Conservation (phyloP, 1,140 invertebrate genomes). For the Drosophila asahinai region DNA sequence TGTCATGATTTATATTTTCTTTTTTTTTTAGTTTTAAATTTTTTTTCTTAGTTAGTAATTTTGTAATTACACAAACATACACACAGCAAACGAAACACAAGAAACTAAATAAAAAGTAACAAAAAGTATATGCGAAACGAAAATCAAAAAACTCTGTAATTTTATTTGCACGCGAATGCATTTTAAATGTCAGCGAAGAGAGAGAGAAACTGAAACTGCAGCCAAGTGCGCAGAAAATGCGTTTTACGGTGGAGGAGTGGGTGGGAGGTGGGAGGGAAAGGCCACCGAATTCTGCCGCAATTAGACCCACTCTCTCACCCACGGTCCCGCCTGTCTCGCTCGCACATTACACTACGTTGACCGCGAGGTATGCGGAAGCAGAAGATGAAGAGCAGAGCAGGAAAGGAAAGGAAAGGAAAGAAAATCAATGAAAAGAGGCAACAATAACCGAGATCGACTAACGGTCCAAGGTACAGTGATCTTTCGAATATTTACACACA, state of each 20-base stretch:
- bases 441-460: conserved; percentile 1
- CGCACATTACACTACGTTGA: conserved; percentile 9
- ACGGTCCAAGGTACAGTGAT: conserved; percentile 7
- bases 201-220: conserved; percentile 41
- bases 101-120: conserved; percentile 28
- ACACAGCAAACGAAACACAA: conserved; percentile 28
- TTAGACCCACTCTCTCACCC: conserved; percentile 31
- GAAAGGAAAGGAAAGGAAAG: neutral
- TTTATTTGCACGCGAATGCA: conserved; percentile 39
- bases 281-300: conserved; percentile 27
- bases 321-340: neutral
- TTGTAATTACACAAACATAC: conserved; percentile 43
- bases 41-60: conserved; percentile 42
- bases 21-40: neutral
- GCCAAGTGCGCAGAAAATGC: conserved; percentile 79
- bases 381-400: conserved; percentile 4
- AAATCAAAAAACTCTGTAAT: conserved; percentile 30
- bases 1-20: conserved; percentile 1
- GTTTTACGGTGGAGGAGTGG: conserved; percentile 33
- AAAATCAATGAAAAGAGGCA: conserved; percentile 8
- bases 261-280: neutral
- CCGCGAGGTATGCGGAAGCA: conserved; percentile 38
- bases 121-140: conserved; percentile 12
- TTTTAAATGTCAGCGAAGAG: conserved; percentile 28
- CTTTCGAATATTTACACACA: too few species aligned